These are phyloP conservation scores for Tridacna crocea DNA, from an alignment of 2,888 invertebrate genomes.

Conservation along the genomic window DNA sequence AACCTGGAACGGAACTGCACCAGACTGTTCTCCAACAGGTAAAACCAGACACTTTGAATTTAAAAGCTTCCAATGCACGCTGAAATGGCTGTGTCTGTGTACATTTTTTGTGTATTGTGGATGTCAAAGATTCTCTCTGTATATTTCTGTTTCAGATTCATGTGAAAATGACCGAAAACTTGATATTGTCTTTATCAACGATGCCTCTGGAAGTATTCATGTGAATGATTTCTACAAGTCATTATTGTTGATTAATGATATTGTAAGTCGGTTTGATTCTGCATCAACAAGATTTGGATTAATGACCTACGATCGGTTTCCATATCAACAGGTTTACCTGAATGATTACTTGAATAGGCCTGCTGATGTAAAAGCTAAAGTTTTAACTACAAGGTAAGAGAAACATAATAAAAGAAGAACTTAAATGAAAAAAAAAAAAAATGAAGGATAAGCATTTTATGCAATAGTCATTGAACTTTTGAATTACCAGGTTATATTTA, in stretches of 20 bases:
- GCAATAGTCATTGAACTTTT: too few relatives aligned
- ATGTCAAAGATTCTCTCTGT: not conserved
- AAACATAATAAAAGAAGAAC: too few relatives aligned
- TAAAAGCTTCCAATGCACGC: too few relatives aligned
- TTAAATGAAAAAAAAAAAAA: too few relatives aligned
- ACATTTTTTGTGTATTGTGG: too few relatives aligned
- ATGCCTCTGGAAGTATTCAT: slow-evolving; percentile 4
- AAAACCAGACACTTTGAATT: not conserved
- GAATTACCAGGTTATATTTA: too few relatives aligned
- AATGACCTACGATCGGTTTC: not conserved
- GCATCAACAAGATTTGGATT: slow-evolving; percentile 3
- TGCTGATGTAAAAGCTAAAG: not conserved
- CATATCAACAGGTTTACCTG: not conserved
- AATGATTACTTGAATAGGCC: not conserved
- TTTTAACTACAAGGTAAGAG: not conserved
- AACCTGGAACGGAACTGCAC: slow-evolving; percentile 1
- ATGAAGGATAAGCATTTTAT: too few relatives aligned
- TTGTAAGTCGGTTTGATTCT: not conserved
- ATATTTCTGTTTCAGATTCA: not conserved
- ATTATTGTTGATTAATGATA: not conserved
- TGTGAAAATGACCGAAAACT: slow-evolving; percentile 3
- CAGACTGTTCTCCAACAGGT: not conserved
- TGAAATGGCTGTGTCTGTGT: too few relatives aligned
- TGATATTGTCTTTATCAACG: not conserved
- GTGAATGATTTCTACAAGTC: not conserved